Evolutionary conservation across 2,888 invertebrate species (phyloP), one percentile per base, ranked within the genome.

Genomic region (Anodontia alba): DNA sequence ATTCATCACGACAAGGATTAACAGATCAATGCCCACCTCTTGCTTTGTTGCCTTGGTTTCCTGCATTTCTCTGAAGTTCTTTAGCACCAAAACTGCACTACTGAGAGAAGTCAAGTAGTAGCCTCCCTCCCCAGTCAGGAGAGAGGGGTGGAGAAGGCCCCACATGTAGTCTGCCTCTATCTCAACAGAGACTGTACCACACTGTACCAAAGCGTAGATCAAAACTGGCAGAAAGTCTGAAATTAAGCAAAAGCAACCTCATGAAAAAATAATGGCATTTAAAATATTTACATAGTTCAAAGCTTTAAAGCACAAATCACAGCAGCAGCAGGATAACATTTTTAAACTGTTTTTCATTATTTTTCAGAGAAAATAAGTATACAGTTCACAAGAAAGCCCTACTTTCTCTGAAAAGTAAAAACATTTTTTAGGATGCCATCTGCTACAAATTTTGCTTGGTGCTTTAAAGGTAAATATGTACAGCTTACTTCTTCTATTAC

Each of bases 151-250:
- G 46, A 99, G 95, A 51, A 99, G 95, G 33, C 95, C 98, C 96
- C 98, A 98, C 98, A 99, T 99, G 94, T 98, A 97, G 93, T 98
- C 98, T 0, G 98, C 98, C 94, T 99, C 99, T 78, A 99, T 96
- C 95, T 99, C 99, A 0, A 98, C 98, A 42, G 98, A 97, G 10
- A 98, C 97, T 90, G 98, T 96, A 46, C 97, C 97, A 88, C 97
- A 97, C 84, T 97, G 97, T 0, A 98, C 97, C 87, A 99, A 96
- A 15, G 98, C 97, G 96, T 97, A 98, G 76, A 98, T 98, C 70
- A 99, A 96, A 77, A 98, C 96, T 0, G 98, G 98, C 76, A 99
- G 96, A 85, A 99, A 97, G 92, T 99, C 99, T 94, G 98, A 2
- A 83, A 71, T 33, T 10, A 42, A 42, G 42, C 17, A 10, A 29